These are phyloP conservation scores for Marmota monax DNA, from an alignment of 2,113 vertebrate genomes.

Conservation along the genomic window DNA sequence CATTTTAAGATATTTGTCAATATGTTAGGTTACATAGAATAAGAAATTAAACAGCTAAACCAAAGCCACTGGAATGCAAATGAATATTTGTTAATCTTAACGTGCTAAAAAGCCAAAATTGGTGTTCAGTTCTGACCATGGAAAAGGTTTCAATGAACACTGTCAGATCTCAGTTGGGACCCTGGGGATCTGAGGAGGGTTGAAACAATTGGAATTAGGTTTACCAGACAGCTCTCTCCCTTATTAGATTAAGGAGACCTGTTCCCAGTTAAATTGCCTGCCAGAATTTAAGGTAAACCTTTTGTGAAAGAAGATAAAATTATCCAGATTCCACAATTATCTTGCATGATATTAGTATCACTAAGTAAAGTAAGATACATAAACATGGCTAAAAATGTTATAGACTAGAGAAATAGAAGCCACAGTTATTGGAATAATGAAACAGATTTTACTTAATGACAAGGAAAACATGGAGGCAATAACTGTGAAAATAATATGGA, in stretches of 20 bases:
- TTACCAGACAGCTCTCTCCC: background rate
- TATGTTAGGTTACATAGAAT: background rate
- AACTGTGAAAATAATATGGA: background rate
- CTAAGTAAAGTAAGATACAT: background rate
- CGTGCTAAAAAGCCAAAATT: background rate
- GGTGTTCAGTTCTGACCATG: background rate
- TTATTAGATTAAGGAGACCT: background rate
- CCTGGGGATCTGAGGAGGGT: background rate
- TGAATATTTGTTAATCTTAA: background rate
- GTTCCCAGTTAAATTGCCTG: background rate
- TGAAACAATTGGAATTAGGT: slow-evolving; percentile 8
- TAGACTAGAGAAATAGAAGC: background rate
- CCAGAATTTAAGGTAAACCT: background rate
- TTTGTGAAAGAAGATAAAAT: background rate
- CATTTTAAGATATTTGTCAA: background rate
- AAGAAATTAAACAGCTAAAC: background rate
- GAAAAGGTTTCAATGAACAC: background rate
- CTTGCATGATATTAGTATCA: background rate
- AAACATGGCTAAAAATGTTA: background rate
- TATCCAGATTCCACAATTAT: background rate
- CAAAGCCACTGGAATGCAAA: background rate
- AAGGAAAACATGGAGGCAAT: background rate
- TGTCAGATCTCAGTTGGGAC: background rate
- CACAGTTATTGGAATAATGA: background rate
- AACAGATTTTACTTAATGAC: background rate